These are phyloP conservation scores for Amphiura filiformis DNA, from an alignment of 35 echinoderm and acorn worm genomes.

Conservation along the genomic window DNA sequence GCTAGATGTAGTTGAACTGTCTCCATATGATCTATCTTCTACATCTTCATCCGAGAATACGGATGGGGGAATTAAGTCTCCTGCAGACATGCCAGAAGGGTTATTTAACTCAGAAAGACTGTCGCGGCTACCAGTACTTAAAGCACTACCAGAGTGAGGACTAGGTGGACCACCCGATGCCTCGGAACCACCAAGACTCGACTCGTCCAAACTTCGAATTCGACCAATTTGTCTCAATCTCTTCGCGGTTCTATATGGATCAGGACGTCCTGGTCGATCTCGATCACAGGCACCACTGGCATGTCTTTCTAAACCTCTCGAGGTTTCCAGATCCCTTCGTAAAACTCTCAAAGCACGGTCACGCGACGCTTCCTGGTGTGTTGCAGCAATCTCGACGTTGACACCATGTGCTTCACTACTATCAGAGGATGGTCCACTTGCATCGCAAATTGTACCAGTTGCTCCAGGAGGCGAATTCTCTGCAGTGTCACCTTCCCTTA, in stretches of 20 bases:
- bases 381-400: not conserved
- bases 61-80: not conserved
- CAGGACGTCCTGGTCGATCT: not conserved
- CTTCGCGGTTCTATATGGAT: not conserved
- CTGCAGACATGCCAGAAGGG: too few species aligned
- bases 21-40: not conserved
- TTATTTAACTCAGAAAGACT: not conserved
- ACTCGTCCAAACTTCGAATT: not conserved
- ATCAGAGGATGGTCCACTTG: not conserved
- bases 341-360: not conserved
- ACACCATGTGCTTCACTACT: not conserved
- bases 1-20: not conserved
- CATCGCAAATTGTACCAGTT: not conserved
- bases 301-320: not conserved
- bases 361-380: not conserved
- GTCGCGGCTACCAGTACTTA: not conserved
- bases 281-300: not conserved
- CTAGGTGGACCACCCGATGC: not conserved
- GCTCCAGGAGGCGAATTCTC: not conserved
- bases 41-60: not conserved
- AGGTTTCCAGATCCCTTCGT: not conserved
- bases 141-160: not conserved
- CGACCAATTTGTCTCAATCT: not conserved
- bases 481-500: not conserved
- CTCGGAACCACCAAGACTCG: not conserved